Base-by-base conservation (phyloP, 2,888 invertebrate genomes). In the Zeuzera pyrina region DNA sequence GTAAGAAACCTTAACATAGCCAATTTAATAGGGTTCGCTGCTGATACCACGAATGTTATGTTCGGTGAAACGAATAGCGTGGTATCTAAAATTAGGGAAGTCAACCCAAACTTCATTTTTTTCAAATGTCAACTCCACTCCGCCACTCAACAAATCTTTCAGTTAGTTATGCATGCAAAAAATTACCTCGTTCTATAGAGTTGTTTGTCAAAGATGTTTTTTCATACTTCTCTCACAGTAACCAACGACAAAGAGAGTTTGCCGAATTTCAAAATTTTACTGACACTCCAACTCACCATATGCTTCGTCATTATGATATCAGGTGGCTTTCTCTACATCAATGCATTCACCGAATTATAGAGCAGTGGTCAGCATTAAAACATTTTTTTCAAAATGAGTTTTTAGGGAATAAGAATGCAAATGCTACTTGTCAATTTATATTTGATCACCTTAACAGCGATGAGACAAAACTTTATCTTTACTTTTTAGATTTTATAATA, bases 61-160 rank as follows among this genome's bases (percentile, higher is more conserved):
- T 42, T 38, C 35, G 39, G 38, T 34, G 12, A 39, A 30, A 28
- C 34, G 7, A 23, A 23, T 34, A 36, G 33, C 16, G 31, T 38
- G 32, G 35, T 46, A 33, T 23, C 41, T 27, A 46, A 46, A 41
- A 46, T 42, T 29, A 43, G 34, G 26, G 29, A 37, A 16, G 30
- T 41, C 2, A 46, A 43, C 16, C 42, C 41, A 23, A 21, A 44
- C 11, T 42, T 43, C 32, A 15, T 40, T 11, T 41, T 39, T 15
- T 29, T 42, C 19, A 43, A 46, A 31, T 46, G 39, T 41, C 41
- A 38, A 10, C 42, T 34, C 27, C 41, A 41, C 15, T 45, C 42
- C 30, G 19, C 26, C 8, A 39, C 38, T 19, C 16, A 16, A 5
- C 4, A 16, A 16, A 16, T 16, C 31, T 41, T n/a, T 2, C 10